Conservation (phyloP, 2,797 vertebrate genomes). For the Clamator glandarius region DNA sequence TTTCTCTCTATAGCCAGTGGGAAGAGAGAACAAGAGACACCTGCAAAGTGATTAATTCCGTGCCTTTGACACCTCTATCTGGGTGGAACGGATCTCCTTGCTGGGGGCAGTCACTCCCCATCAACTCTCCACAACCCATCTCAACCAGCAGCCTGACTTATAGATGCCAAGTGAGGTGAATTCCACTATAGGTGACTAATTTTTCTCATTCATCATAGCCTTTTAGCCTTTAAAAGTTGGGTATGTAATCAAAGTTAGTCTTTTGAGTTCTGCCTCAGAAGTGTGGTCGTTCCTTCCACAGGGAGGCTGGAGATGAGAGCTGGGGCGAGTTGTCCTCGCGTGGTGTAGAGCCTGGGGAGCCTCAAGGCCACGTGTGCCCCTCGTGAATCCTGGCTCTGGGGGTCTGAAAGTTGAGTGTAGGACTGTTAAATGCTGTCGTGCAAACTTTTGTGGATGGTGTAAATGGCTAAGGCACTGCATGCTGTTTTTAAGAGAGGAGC, state of each 20-base stretch:
- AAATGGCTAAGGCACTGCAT: not conserved
- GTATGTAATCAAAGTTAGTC: not conserved
- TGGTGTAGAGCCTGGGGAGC: not conserved
- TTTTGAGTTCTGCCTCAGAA: not conserved
- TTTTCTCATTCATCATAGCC: not conserved
- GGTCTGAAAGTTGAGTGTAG: not conserved
- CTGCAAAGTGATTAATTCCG: constrained; percentile 56
- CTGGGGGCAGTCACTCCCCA: not conserved
- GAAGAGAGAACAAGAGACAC: constrained; percentile 44
- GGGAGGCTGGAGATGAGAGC: not conserved
- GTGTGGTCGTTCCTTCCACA: not conserved
- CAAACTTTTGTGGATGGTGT: not conserved
- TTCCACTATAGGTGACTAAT: not conserved
- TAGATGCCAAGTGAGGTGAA: not conserved
- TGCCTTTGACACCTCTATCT: constrained; percentile 5
- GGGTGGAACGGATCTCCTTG: not conserved
- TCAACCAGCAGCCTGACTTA: not conserved
- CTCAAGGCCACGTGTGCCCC: not conserved
- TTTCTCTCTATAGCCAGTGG: not conserved
- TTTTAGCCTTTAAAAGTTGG: not conserved
- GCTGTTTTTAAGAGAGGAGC: not conserved
- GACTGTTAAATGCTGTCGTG: not conserved
- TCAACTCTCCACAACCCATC: not conserved
- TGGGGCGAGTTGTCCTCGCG: not conserved
- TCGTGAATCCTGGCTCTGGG: not conserved